Percentiles rank a stretch among this genome's conserved stretches.
Conservation (phyloP, 2,888 invertebrate species). For the Drosophila macrospina region DNA sequence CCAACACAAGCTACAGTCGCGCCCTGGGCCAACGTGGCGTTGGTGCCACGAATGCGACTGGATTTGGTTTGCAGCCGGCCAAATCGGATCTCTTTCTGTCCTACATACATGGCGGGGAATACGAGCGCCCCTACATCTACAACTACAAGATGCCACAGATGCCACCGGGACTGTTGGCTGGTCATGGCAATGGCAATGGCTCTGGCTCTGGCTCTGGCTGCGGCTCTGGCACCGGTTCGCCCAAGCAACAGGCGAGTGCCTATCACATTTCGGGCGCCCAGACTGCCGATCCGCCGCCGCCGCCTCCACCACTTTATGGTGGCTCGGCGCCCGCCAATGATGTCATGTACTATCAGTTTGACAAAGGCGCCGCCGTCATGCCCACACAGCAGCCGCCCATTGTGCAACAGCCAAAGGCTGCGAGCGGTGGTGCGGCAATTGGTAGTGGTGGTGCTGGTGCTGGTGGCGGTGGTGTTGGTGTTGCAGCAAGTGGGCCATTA, state of each 20-base stretch:
- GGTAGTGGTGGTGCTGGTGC: conserved; percentile 6
- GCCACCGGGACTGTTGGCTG: conserved; percentile 69
- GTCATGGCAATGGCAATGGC: neutral
- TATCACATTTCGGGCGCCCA: conserved; percentile 84
- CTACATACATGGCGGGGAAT: conserved; percentile 82
- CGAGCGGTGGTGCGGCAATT: conserved; percentile 26
- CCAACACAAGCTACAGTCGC: conserved; percentile 55
- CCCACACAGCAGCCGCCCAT: conserved; percentile 63
- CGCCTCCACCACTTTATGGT: conserved; percentile 79
- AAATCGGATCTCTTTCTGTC: conserved; percentile 85
- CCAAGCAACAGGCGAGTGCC: conserved; percentile 74
- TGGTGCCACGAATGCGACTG: conserved; percentile 27
- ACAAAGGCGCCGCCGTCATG: conserved; percentile 76
- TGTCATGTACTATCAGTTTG: conserved; percentile 84
- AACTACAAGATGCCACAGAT: conserved; percentile 84
- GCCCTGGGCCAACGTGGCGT: conserved; percentile 56
- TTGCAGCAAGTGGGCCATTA: conserved; percentile 70
- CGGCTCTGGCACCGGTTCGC: conserved; percentile 49
- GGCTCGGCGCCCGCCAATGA: conserved; percentile 82
- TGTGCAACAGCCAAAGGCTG: conserved; percentile 76
- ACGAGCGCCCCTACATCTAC: conserved; percentile 83
- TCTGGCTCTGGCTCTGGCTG: conserved; percentile 43
- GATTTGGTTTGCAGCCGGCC: conserved; percentile 82
- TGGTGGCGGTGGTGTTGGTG: conserved; percentile 9
- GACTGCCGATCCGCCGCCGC: conserved; percentile 83